Base-by-base conservation (phyloP, 2,797 vertebrate species). In the Poecilia velifera region DNA sequence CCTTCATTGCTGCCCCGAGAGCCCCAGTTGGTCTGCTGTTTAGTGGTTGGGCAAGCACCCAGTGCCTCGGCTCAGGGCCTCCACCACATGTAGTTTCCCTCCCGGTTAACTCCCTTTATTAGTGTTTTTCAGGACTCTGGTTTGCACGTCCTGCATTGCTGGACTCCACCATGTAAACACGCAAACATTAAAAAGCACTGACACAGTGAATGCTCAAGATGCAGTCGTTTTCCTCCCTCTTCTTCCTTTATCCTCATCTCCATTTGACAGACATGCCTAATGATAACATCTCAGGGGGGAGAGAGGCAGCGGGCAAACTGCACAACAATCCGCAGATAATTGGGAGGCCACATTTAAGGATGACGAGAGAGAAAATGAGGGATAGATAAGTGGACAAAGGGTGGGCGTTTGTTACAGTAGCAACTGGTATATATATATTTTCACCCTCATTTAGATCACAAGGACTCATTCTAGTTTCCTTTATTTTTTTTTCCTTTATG, bases 231-330 rank as follows among this genome's bases (percentile, higher is more conserved):
- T 77, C 87, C 85, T 68, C 46, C 53, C 7, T 41, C 36, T 41
- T 20, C 62, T 74, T 78, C 73, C 75, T 77, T 43, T 70, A 45
- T 45, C 80, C 72, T 92, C 89, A 91, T 94, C 84, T 90, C 81
- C 87, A 82, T 87, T 92, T 95, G 94, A 95, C 92, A 78, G 94
- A 94, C 94, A 82, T 76, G 83, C 85, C 94, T 95, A 95, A 95
- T 93, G 93, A 94, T 87, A 93, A 90, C 89, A 88, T 91, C 89
- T 88, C 82, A 8, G 90, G 85, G 82, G 81, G 72, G 66, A 82
- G 82, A 79, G 74, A 75, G 68, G 84, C 4, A 9, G 80, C 70
- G 74, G 72, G 84, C 85, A 91, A 91, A 93, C 90, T 87, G 81
- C 81, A 87, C 86, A 92, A 92, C 92, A 94, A 94, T 92, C 93